These are phyloP conservation scores for Vireo altiloquus DNA, from an alignment of 2,113 vertebrate genomes.

Conservation along the genomic window DNA sequence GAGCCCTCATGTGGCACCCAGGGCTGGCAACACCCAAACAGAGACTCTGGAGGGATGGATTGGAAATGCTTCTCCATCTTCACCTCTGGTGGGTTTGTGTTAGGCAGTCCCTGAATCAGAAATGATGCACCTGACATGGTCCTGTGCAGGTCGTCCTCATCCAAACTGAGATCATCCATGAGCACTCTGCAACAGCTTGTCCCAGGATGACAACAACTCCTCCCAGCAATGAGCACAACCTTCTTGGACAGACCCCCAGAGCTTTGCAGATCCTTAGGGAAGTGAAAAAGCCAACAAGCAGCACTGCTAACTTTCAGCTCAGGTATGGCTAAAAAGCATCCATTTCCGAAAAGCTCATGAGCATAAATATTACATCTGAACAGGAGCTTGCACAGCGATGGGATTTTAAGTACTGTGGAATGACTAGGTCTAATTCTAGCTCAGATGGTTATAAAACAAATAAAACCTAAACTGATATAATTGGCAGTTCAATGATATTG, in stretches of 20 bases:
- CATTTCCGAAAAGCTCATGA: background rate
- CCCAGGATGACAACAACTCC: too few relatives aligned
- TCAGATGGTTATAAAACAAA: background rate
- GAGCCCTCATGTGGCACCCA: background rate
- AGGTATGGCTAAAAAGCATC: background rate
- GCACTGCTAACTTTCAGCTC: background rate
- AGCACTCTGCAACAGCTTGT: background rate
- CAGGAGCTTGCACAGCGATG: background rate
- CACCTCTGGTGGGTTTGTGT: background rate
- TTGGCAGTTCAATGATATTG: background rate
- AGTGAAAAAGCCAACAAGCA: background rate
- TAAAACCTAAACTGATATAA: background rate
- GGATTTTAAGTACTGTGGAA: background rate
- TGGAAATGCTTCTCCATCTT: background rate
- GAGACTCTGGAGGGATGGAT: fast-evolving
- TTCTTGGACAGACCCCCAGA: background rate
- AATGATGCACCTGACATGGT: background rate
- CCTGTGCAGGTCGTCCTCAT: background rate
- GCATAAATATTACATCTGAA: background rate
- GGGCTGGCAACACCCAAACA: fast-evolving
- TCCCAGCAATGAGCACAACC: background rate
- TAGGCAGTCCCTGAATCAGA: background rate
- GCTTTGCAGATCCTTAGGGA: background rate
- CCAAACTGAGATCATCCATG: background rate
- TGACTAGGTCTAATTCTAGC: background rate